Evolutionary conservation across 2,113 vertebrate species (phyloP).

Genomic region (Paraplagusia blochii): DNA sequence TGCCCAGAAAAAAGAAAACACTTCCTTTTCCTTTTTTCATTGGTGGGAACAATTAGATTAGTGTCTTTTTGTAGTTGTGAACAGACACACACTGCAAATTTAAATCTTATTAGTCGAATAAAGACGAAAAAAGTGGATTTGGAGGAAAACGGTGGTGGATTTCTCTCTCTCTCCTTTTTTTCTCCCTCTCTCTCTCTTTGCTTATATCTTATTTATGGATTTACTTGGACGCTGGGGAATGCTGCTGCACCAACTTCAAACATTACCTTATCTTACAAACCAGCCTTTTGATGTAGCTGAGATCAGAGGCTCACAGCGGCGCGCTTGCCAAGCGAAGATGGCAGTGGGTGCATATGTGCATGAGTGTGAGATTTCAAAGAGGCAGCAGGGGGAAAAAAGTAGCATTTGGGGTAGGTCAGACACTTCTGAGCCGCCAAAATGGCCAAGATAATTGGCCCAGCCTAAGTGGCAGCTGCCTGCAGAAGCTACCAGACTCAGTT

Average conservation of each 20-base stretch:
- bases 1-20: constrained; percentile 27
- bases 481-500: constrained; percentile 67
- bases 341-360: constrained; percentile 80
- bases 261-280: constrained; percentile 94
- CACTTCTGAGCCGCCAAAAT: constrained; percentile 83
- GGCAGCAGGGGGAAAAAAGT: constrained; percentile 74
- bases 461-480: constrained; percentile 85
- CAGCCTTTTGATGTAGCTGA: constrained; percentile 90
- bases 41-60: constrained; percentile 51
- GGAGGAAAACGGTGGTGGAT: constrained; percentile 31
- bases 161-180: constrained; percentile 64
- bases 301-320: constrained; percentile 88
- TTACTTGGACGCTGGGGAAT: constrained; percentile 88
- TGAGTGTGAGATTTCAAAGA: constrained; percentile 89
- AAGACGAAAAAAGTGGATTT: constrained; percentile 59
- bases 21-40: constrained; percentile 27
- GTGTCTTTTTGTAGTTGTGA: constrained; percentile 56
- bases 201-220: constrained; percentile 91
- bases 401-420: constrained; percentile 87
- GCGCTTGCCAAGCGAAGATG: constrained; percentile 87
- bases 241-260: constrained; percentile 87
- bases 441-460: constrained; percentile 87
- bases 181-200: constrained; percentile 68
- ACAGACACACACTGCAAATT: constrained; percentile 69
- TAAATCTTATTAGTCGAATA: constrained; percentile 70